Conservation (phyloP, 2,888 invertebrate species). For the Cephus rjabovi region DNA sequence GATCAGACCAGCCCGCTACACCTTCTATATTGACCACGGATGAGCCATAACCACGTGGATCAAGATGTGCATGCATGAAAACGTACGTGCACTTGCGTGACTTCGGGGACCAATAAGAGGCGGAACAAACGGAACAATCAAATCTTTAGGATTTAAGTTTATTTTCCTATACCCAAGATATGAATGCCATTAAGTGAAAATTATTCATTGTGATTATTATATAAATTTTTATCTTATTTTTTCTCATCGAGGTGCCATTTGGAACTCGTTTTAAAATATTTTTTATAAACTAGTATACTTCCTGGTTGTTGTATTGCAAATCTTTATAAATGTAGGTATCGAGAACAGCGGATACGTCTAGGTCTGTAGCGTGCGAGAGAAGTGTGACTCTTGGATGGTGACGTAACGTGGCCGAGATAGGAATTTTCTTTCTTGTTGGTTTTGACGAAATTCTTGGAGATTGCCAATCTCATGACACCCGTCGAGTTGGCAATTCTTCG, state of each 20-base stretch:
- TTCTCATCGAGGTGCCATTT: background rate
- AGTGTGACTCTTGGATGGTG: background rate
- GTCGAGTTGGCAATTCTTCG: background rate
- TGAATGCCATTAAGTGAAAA: background rate
- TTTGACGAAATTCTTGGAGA: background rate
- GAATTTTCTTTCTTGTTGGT: background rate
- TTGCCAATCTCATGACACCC: background rate
- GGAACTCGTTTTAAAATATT: background rate
- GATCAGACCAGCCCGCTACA: constrained; percentile 19
- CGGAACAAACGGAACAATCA: background rate
- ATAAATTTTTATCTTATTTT: background rate
- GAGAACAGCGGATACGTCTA: background rate
- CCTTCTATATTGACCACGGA: constrained; percentile 32
- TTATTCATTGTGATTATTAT: background rate
- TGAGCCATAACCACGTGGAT: background rate
- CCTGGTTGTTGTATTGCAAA: background rate
- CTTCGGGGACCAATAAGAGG: background rate
- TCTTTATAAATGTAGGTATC: background rate
- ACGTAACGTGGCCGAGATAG: background rate
- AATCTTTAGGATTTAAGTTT: background rate
- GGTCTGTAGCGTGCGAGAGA: background rate
- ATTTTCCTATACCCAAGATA: background rate
- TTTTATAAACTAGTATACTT: background rate
- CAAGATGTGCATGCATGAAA: background rate
- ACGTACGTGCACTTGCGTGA: background rate